A percentile compares a stretch with the other conserved stretches of the same genome.
These are phyloP conservation scores for Amphibalanus amphitrite DNA, from an alignment of 1,140 invertebrate species.

Conservation along the genomic window DNA sequence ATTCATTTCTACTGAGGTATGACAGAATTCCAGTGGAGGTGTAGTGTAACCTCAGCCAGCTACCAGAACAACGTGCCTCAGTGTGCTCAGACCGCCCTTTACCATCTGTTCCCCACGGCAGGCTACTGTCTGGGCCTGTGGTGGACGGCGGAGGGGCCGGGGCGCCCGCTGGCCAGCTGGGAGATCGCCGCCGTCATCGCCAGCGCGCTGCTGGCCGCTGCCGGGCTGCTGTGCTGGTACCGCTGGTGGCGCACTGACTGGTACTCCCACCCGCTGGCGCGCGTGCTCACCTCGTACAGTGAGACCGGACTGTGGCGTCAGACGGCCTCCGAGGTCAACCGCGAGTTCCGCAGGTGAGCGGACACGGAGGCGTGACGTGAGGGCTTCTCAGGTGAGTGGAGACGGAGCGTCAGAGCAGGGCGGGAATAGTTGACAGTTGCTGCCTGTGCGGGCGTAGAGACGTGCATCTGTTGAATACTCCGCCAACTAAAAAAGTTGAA, in stretches of 20 bases:
- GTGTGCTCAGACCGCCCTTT: too few relatives aligned
- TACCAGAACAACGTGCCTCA: too few relatives aligned
- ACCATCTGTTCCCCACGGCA: neutral
- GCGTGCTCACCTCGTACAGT: conserved; percentile 42
- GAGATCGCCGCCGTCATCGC: conserved; percentile 5
- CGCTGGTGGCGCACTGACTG: conserved; percentile 49
- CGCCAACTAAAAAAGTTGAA: too few relatives aligned
- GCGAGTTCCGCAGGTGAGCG: conserved; percentile 49
- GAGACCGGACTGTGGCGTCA: conserved; percentile 41
- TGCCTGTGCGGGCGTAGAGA: too few relatives aligned
- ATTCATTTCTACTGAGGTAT: too few relatives aligned
- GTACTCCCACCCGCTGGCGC: conserved; percentile 52
- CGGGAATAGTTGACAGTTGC: too few relatives aligned
- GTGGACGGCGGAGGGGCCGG: neutral
- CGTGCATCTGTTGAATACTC: too few relatives aligned
- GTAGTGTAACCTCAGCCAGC: too few relatives aligned
- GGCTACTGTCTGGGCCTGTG: conserved; percentile 15
- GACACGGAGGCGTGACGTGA: too few relatives aligned
- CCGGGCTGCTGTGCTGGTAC: conserved; percentile 19
- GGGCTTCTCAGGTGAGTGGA: too few relatives aligned
- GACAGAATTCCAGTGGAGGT: too few relatives aligned
- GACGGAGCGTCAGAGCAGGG: too few relatives aligned
- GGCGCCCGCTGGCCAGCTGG: neutral
- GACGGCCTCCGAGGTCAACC: conserved; percentile 52
- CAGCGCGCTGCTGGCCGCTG: conserved; percentile 14